Percentiles rank a stretch among this genome's conserved stretches.
Evolutionary conservation across 2,113 vertebrate genomes (phyloP).

Genomic region (Lampris megalopsis): DNA sequence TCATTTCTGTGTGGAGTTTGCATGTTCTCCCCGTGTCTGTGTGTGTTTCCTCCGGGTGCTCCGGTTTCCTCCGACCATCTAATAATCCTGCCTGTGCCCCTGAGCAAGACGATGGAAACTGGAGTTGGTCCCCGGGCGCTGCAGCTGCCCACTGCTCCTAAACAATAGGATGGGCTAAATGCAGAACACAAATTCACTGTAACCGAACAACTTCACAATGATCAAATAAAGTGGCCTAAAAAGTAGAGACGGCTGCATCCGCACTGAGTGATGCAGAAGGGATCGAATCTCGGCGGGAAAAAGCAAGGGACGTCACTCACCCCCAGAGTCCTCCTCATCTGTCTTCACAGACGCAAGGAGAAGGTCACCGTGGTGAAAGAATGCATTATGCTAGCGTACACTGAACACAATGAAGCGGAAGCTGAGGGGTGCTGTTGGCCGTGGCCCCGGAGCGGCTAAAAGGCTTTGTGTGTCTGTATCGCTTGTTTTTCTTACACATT

Average conservation of each 20-base stretch:
- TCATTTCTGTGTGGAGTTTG: too few species aligned
- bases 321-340: background rate
- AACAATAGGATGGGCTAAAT: too few species aligned
- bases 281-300: slow-evolving; percentile 24
- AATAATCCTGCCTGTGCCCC: too few species aligned
- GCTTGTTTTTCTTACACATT: slow-evolving; percentile 18
- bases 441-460: slow-evolving; percentile 6
- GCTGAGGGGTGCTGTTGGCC: slow-evolving; percentile 13
- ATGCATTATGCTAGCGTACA: slow-evolving; percentile 30
- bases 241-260: slow-evolving; percentile 57
- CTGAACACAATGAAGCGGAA: slow-evolving; percentile 8
- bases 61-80: too few species aligned
- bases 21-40: too few species aligned
- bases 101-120: too few species aligned
- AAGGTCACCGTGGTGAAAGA: slow-evolving; percentile 22
- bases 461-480: slow-evolving; percentile 4
- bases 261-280: slow-evolving; percentile 57
- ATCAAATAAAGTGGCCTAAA: background rate
- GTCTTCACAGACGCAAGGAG: slow-evolving; percentile 20
- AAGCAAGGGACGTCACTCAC: slow-evolving; percentile 21
- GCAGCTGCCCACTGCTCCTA: too few species aligned
- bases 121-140: too few species aligned
- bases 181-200: too few species aligned
- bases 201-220: too few species aligned
- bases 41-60: too few species aligned